A percentile compares a stretch with the other conserved stretches of the same genome.
phyloP scores from a whole-genome alignment of 2,113 vertebrate genomes.

The Heteronetta atricapilla region DNA sequence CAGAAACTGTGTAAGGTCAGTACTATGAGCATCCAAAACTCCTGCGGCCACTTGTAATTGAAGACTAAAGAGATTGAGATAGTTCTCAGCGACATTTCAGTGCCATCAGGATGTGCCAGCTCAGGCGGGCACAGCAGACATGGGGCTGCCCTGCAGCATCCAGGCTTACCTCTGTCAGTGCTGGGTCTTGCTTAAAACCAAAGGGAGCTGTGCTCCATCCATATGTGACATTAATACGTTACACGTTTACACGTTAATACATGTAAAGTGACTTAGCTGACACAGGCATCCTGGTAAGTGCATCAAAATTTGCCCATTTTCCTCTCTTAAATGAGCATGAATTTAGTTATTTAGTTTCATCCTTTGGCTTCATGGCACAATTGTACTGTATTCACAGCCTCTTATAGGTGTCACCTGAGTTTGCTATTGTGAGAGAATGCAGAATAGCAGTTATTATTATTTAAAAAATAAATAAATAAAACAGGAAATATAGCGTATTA shows the following conservation, averaged over 20 bases:
- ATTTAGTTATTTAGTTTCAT: neutral
- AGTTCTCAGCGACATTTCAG: neutral
- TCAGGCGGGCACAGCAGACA: neutral
- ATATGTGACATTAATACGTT: fast-evolving
- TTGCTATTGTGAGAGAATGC: neutral
- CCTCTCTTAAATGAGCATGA: neutral
- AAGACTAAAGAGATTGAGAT: neutral
- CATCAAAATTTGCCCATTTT: neutral
- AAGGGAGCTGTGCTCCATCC: neutral
- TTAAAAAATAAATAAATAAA: no score
- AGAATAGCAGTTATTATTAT: conserved; percentile 4
- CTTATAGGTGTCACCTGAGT: neutral
- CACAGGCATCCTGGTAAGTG: neutral
- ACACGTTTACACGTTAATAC: neutral
- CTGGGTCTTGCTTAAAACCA: neutral
- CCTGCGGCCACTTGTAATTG: neutral
- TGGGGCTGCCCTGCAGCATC: neutral
- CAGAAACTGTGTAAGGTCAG: neutral
- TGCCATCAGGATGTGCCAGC: neutral
- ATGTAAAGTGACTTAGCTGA: neutral
- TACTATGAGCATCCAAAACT: neutral
- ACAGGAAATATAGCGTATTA: conserved; percentile 35
- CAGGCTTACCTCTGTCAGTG: neutral
- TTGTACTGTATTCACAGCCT: neutral
- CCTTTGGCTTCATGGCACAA: neutral